Evolutionary conservation across 2,113 vertebrate genomes (phyloP), one percentile per base, ranked within the genome.

Genomic region (Hippocampus comes): DNA sequence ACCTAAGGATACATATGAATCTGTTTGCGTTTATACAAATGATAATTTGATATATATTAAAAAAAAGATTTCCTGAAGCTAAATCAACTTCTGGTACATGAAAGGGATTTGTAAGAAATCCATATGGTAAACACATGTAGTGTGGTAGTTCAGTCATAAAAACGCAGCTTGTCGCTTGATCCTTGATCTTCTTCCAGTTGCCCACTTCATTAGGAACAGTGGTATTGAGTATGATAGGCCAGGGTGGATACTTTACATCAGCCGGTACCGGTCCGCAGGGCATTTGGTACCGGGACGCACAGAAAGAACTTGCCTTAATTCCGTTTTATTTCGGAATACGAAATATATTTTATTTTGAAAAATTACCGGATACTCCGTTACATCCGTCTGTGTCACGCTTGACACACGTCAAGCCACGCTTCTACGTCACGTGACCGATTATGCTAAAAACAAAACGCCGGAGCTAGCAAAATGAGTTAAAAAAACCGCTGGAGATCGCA

Each of bases 71-170:
- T 20, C 6, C 64, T 61, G 30, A 51, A 20, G 65, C 38, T 38
- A 25, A 66, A 25, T 59, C 41, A 66, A 38, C 46, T 42, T 23
- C 20, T 42, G 20, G 17, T 27, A 15, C 4, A 68, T 67, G 17
- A 14, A 59, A 59, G n/a, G 5, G 11, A 38, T 67, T 46, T 49
- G 43, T 7, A 25, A 14, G 21, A 14, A 67, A 42, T 27, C 30
- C 30, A 61, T 27, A 53, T 71, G 63, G 23, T 67, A 43, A 61
- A 60, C 63, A 76, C 67, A 49, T 71, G 18, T 48, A 60, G 18
- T 5, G 7, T 25, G 66, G 43, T 49, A 67, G 27, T 27, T 25
- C 17, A 8, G 9, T 34, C 25, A 42, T 3, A 15, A 48, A 12
- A 34, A 34, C 4, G 41, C 42, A 41, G 30, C 55, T 18, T 9